Evolutionary conservation across 2,888 invertebrate species (phyloP), one percentile per base, ranked within the genome.

Genomic region (Drosophila algonquin): DNA sequence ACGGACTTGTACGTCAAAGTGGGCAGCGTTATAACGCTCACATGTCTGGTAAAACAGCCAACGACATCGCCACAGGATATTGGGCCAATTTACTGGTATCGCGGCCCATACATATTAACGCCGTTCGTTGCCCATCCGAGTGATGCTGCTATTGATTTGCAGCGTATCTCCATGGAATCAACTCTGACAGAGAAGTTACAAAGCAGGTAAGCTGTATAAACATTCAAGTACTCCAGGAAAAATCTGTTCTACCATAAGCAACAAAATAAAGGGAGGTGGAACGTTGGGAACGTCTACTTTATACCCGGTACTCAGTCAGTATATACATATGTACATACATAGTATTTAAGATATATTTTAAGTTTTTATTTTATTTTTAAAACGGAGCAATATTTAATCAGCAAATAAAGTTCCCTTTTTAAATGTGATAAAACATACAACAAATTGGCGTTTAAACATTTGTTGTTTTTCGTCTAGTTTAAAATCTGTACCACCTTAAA

Each of bases 51-150:
- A 90, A 94, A 94, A 83, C 95, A 95, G 91, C 95, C 95, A 76
- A 71, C 90, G 46, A 82, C 90, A 32, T 78, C 91, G 51, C 84
- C 81, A 12, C 95, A 95, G 91, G 95, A 95, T 91, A 93, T 95
- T 90, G 95, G 95, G 75, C 95, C 95, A 80, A 95, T 95, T 78
- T 94, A 94, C 90, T 95, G 95, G 95, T 95, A 94, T 91, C 94
- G 94, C 79, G 95, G 94, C 69, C 90, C 90, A 52, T 90, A 91
- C 84, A 90, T 91, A 67, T 84, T 92, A 61, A 92, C 92, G 46
- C 92, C 92, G 21, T 91, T 91, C 77, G 90, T 90, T 63, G 89
- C 90, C 40, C 91, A 91, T 86, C 91, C 92, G 55, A 92, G 90
- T 57, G 91, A 91, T 80, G 91, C 90, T 51, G 91, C 90, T 68